These are phyloP conservation scores for Sorex maritimensis DNA, from an alignment of 2,797 vertebrate species.

Conservation along the genomic window DNA sequence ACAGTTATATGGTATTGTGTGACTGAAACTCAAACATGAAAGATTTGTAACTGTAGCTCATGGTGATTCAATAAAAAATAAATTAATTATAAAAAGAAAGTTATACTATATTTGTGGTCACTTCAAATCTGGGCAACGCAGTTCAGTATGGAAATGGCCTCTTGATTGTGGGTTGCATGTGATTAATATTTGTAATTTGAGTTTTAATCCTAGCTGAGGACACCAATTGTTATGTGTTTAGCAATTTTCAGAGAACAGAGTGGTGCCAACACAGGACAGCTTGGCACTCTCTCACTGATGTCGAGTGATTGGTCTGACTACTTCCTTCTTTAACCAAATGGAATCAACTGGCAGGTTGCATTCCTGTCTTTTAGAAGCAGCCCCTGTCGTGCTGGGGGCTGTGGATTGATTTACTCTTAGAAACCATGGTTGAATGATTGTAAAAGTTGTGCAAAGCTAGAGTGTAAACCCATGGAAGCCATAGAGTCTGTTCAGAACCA, in stretches of 20 bases:
- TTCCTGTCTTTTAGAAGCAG: background rate
- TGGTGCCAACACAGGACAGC: background rate
- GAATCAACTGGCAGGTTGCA: slow-evolving; percentile 48
- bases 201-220: slow-evolving; percentile 30
- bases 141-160: background rate
- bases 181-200: slow-evolving; percentile 3
- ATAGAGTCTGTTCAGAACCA: background rate
- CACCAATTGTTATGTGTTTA: background rate
- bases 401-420: slow-evolving; percentile 44
- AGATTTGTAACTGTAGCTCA: too few relatives aligned
- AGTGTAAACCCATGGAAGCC: background rate
- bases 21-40: too few relatives aligned
- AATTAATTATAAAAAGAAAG: background rate
- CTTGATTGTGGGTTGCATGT: background rate
- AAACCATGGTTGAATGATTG: background rate
- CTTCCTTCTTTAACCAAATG: slow-evolving; percentile 60
- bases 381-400: slow-evolving; percentile 20
- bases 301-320: slow-evolving; percentile 14
- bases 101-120: slow-evolving; percentile 6
- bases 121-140: slow-evolving; percentile 22
- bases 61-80: too few relatives aligned
- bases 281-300: background rate
- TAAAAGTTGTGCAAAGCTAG: background rate
- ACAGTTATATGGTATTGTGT: too few relatives aligned
- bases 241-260: background rate